These are phyloP conservation scores for Sarcophaga peregrina DNA, from an alignment of 1,140 invertebrate species.

Conservation along the genomic window DNA sequence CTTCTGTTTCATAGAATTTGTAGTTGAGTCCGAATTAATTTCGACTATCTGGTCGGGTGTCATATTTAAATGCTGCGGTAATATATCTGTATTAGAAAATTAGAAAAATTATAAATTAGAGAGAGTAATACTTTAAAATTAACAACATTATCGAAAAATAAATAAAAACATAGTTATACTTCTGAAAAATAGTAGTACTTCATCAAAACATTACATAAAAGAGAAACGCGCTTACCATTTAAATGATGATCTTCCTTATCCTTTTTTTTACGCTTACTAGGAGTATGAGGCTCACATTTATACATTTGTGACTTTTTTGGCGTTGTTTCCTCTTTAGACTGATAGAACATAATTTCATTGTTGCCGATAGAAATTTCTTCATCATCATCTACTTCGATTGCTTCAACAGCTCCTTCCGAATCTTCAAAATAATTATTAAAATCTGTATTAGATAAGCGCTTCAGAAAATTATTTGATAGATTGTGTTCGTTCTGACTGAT, in stretches of 20 bases:
- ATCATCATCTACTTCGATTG: slow-evolving; percentile 32
- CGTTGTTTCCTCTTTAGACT: neutral
- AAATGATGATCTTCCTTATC: neutral
- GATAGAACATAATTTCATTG: neutral
- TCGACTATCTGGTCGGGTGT: slow-evolving; percentile 44
- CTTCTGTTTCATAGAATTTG: slow-evolving; percentile 32
- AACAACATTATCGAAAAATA: neutral
- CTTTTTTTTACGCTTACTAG: slow-evolving; percentile 11
- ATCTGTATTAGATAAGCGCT: neutral
- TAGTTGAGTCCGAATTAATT: slow-evolving; percentile 43
- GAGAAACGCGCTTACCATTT: neutral
- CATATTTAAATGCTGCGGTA: neutral
- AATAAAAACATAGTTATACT: too few relatives aligned
- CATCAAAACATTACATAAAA: neutral
- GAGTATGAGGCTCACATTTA: slow-evolving; percentile 13
- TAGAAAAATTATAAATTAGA: slow-evolving; percentile 1
- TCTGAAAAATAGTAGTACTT: neutral
- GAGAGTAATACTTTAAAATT: neutral
- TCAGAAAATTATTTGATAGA: neutral
- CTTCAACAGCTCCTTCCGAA: slow-evolving; percentile 22
- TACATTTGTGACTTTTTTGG: neutral
- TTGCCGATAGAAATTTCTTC: slow-evolving; percentile 1
- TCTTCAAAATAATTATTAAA: slow-evolving; percentile 5
- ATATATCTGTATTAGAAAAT: neutral
- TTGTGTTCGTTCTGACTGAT: neutral